Base-by-base conservation (phyloP, 2,888 invertebrate species). In the Osedax frankpressi region DNA sequence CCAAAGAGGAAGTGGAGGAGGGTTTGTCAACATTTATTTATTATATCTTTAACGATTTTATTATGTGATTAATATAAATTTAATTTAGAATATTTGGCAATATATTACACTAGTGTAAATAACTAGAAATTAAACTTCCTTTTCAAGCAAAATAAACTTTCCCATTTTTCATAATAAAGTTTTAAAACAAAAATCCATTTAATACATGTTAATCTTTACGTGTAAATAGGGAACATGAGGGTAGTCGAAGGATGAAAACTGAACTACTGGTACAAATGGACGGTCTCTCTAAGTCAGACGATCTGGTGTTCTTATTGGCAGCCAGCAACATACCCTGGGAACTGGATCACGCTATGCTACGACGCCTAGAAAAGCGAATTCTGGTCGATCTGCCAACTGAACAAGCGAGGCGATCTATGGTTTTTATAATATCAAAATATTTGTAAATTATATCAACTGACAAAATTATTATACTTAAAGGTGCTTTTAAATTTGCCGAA, bases 291-390 rank as follows among this genome's bases (percentile, higher is more conserved):
- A 87, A 87, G 2, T 84, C 88, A 19, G 87, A 88, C 29, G 88
- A 89, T n/a, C 86, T 87, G 74, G 89, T 90, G 75, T 91, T 91
- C 82, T 86, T 91, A 68, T 86, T 95, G 71, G 93, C 93, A 24
- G 92, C 93, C 75, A 92, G 94, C 0, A 95, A 95, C 84, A 87
- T 91, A 79, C 95, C 95, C 0, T 95, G 94, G 95, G 91, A 92
- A 81, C 88, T 95, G 76, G 94, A 94, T 82, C 87, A 90, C 76
- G 94, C 95, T 0, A 89, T 95, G 85, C 84, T 95, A 62, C 86
- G 95, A 63, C 87, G 95, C 73, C 87, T 95, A 74, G 95, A 95
- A 81, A 94, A 93, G 82, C 88, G 92, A 71, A 89, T 95, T 75
- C 86, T 90, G 72, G 90, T 94, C 0, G 90, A 90, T 30, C 85